A percentile compares a stretch with the other conserved stretches of the same genome.
Evolutionary conservation across 1,140 invertebrate genomes (phyloP).

Genomic region (Callitettix versicolor): DNA sequence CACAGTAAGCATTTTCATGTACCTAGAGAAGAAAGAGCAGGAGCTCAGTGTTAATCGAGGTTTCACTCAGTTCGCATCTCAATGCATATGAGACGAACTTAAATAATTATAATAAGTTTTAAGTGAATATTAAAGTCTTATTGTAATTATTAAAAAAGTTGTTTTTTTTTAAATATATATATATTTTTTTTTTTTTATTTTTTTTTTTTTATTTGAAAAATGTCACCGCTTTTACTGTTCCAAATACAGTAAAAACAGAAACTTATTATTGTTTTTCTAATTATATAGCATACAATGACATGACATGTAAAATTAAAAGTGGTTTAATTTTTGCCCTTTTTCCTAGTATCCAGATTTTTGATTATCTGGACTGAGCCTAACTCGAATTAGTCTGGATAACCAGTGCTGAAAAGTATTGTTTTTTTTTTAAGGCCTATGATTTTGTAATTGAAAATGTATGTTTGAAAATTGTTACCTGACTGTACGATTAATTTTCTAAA

Average conservation of each 20-base stretch:
- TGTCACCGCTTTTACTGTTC: not conserved
- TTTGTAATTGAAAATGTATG: not conserved
- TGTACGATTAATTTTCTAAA: too few relatives aligned
- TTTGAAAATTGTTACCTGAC: not conserved
- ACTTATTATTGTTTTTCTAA: not conserved
- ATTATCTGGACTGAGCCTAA: not conserved
- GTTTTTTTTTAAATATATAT: too few relatives aligned
- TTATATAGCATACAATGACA: not conserved
- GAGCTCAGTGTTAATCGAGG: too few relatives aligned
- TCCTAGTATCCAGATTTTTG: not conserved
- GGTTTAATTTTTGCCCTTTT: not conserved
- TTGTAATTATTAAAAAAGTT: too few relatives aligned
- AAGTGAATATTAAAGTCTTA: too few relatives aligned
- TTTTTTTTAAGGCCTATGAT: not conserved
- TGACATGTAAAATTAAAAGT: not conserved
- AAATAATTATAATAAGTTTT: too few relatives aligned
- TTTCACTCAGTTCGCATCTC: too few relatives aligned
- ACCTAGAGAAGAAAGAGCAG: too few relatives aligned
- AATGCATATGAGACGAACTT: too few relatives aligned
- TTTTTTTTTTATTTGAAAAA: not conserved
- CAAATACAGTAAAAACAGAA: not conserved
- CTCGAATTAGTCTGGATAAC: not conserved
- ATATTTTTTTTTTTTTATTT: not conserved
- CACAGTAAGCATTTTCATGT: too few relatives aligned
- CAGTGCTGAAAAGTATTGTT: not conserved